Evolutionary conservation across 2,888 invertebrate genomes (phyloP).

Genomic region (Bellardia pandia): DNA sequence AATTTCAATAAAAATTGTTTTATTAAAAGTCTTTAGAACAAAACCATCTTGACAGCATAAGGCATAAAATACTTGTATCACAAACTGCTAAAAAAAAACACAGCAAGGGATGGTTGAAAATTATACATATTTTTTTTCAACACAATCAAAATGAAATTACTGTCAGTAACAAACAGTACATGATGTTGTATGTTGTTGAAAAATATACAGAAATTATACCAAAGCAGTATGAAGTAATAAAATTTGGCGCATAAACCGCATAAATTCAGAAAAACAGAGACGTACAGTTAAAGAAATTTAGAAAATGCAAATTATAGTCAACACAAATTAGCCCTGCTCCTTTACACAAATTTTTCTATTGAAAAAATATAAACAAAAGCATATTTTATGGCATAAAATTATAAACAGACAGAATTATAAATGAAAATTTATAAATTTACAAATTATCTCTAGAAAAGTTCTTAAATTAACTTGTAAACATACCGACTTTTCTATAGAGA

Average conservation of each 20-base stretch:
- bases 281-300: not conserved
- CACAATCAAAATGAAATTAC: conserved; percentile 26
- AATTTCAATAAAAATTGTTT: conserved; percentile 36
- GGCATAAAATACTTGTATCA: not conserved
- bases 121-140: not conserved
- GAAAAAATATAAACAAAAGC: no score
- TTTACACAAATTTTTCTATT: no score
- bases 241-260: conserved; percentile 16
- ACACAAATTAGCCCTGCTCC: not conserved
- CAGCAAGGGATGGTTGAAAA: conserved; percentile 17
- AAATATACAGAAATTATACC: not conserved
- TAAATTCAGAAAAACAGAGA: not conserved
- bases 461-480: no score
- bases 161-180: conserved; percentile 14
- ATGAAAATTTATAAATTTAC: no score
- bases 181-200: conserved; percentile 16
- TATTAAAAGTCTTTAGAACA: conserved; percentile 14
- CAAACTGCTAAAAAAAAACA: not conserved
- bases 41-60: conserved; percentile 43
- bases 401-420: no score
- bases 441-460: no score
- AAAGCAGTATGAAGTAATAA: not conserved
- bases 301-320: not conserved
- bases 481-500: no score
- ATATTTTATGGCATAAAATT: no score